A percentile compares a stretch with the other conserved stretches of the same genome.
Evolutionary conservation across 2,797 vertebrate genomes (phyloP).

Genomic region (Scarus forsteni): DNA sequence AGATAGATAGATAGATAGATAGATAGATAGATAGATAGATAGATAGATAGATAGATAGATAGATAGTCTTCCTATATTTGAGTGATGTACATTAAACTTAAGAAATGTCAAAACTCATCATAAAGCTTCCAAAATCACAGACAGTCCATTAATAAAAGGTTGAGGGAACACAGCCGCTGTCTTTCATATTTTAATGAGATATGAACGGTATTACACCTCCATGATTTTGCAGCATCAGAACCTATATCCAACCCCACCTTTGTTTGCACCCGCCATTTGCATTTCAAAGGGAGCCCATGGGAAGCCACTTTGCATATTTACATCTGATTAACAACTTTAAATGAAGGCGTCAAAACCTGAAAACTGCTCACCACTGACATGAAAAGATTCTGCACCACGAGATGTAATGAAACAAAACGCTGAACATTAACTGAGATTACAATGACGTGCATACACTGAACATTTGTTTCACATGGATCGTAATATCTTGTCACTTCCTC

Average conservation of each 20-base stretch:
- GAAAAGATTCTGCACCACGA: slow-evolving; percentile 40
- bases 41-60: slow-evolving; percentile 31
- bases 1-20: slow-evolving; percentile 6
- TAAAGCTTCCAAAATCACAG: slow-evolving; percentile 46
- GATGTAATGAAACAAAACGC: slow-evolving; percentile 39
- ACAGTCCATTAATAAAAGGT: slow-evolving; percentile 63
- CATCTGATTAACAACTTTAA: slow-evolving; percentile 87
- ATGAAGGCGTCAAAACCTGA: slow-evolving; percentile 84
- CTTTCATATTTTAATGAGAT: slow-evolving; percentile 81
- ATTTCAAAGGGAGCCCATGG: slow-evolving; percentile 85
- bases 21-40: slow-evolving; percentile 25
- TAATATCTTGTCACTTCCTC: too few species aligned
- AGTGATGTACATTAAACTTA: slow-evolving; percentile 25
- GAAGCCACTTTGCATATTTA: slow-evolving; percentile 85
- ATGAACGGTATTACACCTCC: slow-evolving; percentile 73
- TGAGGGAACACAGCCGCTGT: slow-evolving; percentile 50
- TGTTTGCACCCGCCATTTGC: slow-evolving; percentile 84
- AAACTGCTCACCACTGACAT: slow-evolving; percentile 72
- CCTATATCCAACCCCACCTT: slow-evolving; percentile 78
- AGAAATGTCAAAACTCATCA: slow-evolving; percentile 42
- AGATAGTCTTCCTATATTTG: slow-evolving; percentile 6
- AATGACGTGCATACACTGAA: slow-evolving; percentile 11
- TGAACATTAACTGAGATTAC: slow-evolving; percentile 47
- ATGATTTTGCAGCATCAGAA: slow-evolving; percentile 82
- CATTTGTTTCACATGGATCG: too few species aligned